phyloP scores from a whole-genome alignment of 2,888 invertebrate genomes.

The Ochropleura plecta region DNA sequence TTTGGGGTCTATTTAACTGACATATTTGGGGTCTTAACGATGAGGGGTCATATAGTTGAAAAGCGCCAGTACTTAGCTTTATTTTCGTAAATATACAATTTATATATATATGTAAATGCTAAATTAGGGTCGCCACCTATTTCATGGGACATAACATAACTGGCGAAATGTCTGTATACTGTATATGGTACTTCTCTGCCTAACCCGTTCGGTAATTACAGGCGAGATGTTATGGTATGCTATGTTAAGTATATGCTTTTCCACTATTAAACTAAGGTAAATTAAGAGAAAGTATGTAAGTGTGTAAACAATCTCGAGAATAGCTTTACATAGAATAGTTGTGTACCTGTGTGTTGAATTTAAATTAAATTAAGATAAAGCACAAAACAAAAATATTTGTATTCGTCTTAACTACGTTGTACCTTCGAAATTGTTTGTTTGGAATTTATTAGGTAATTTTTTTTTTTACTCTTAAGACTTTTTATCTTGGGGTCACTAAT shows the following conservation, averaged over 20 bases:
- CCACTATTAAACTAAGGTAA: constrained; percentile 52
- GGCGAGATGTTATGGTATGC: neutral
- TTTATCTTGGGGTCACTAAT: neutral
- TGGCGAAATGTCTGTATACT: neutral
- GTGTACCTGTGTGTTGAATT: constrained; percentile 54
- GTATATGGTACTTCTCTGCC: neutral
- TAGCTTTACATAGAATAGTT: constrained; percentile 60
- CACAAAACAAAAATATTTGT: constrained; percentile 56
- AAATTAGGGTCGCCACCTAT: neutral
- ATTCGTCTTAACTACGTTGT: constrained; percentile 44
- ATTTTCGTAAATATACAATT: constrained; percentile 27
- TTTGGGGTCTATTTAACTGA: neutral
- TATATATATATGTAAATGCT: constrained; percentile 8
- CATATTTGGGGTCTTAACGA: neutral
- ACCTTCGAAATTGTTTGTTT: constrained; percentile 45
- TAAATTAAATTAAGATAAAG: constrained; percentile 29
- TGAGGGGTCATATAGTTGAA: constrained; percentile 25
- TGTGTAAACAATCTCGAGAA: constrained; percentile 50
- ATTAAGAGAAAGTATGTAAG: constrained; percentile 34
- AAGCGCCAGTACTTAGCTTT: constrained; percentile 54
- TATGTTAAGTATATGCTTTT: constrained; percentile 25
- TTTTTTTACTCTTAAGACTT: constrained; percentile 12
- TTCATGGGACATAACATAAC: neutral
- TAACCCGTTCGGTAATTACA: neutral
- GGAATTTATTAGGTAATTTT: constrained; percentile 8